phyloP scores from a whole-genome alignment of 2,113 vertebrate genomes.

The Erythrolamprus reginae region DNA sequence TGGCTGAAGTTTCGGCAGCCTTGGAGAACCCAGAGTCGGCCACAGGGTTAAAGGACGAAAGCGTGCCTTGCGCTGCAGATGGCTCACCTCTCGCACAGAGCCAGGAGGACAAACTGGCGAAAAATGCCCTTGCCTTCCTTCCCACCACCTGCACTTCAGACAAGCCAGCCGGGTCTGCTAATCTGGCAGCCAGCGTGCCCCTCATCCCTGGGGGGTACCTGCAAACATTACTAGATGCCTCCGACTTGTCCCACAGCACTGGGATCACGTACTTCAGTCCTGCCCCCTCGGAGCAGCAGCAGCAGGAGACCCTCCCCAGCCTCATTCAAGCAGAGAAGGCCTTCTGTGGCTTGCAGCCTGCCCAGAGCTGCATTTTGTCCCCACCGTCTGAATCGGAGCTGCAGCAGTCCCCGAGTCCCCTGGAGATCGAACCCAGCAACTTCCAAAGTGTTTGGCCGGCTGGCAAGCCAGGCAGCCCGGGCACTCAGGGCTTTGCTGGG shows the following conservation, averaged over 20 bases:
- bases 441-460: slow-evolving; percentile 82
- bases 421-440: slow-evolving; percentile 76
- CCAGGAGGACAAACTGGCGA: slow-evolving; percentile 75
- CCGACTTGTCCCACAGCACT: slow-evolving; percentile 85
- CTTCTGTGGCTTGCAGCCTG: slow-evolving; percentile 84
- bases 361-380: slow-evolving; percentile 89
- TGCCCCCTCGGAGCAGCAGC: slow-evolving; percentile 76
- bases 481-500: slow-evolving; percentile 74
- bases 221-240: slow-evolving; percentile 95
- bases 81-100: slow-evolving; percentile 82
- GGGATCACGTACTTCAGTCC: slow-evolving; percentile 87
- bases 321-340: slow-evolving; percentile 82
- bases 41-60: slow-evolving; percentile 73
- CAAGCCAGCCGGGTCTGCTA: slow-evolving; percentile 83
- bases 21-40: slow-evolving; percentile 76
- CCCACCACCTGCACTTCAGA: slow-evolving; percentile 86
- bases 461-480: slow-evolving; percentile 61
- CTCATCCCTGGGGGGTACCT: slow-evolving; percentile 97
- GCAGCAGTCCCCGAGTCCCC: slow-evolving; percentile 87
- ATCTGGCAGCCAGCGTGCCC: slow-evolving; percentile 82
- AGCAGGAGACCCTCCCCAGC: slow-evolving; percentile 67
- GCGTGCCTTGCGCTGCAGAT: slow-evolving; percentile 72
- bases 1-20: slow-evolving; percentile 66
- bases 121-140: slow-evolving; percentile 85
- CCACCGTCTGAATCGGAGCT: slow-evolving; percentile 91